These are phyloP conservation scores for Aphidius gifuensis DNA, from an alignment of 1,140 invertebrate species.

Conservation along the genomic window DNA sequence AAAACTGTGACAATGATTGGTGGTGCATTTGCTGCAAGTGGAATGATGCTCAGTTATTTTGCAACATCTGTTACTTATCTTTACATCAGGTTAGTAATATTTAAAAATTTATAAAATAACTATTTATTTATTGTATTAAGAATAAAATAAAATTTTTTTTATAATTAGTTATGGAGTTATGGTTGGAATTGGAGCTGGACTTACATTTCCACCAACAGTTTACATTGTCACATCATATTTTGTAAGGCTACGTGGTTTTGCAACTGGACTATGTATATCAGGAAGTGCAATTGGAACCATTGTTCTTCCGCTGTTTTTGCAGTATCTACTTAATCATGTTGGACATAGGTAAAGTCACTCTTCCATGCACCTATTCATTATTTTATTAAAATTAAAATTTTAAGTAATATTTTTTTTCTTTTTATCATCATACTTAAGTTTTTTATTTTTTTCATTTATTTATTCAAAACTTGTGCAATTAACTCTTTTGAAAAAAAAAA, in stretches of 20 bases:
- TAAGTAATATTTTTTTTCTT: neutral
- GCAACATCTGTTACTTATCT: conserved; percentile 72
- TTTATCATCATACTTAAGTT: too few relatives aligned
- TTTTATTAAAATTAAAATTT: neutral
- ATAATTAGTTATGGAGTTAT: conserved; percentile 70
- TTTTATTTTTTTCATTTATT: too few relatives aligned
- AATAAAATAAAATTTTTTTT: conserved; percentile 21
- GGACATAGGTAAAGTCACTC: conserved; percentile 62
- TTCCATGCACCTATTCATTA: conserved; percentile 2
- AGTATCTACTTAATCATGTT: conserved; percentile 67
- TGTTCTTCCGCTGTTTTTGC: conserved; percentile 73
- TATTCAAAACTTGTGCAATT: too few relatives aligned
- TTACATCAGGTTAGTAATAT: conserved; percentile 66
- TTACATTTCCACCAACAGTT: conserved; percentile 81
- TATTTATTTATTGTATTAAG: neutral
- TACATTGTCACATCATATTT: conserved; percentile 87
- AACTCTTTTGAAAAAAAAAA: too few relatives aligned
- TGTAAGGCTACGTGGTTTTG: conserved; percentile 72
- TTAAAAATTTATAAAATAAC: neutral
- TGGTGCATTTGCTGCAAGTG: conserved; percentile 72
- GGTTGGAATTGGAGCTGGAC: conserved; percentile 72
- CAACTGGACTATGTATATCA: conserved; percentile 83
- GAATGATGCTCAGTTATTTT: conserved; percentile 81
- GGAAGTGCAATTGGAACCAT: conserved; percentile 80
- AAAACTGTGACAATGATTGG: conserved; percentile 80